Percentiles rank a stretch among this genome's conserved stretches.
Conservation (phyloP, 2,888 invertebrate species). For the Phyto melanocephala region DNA sequence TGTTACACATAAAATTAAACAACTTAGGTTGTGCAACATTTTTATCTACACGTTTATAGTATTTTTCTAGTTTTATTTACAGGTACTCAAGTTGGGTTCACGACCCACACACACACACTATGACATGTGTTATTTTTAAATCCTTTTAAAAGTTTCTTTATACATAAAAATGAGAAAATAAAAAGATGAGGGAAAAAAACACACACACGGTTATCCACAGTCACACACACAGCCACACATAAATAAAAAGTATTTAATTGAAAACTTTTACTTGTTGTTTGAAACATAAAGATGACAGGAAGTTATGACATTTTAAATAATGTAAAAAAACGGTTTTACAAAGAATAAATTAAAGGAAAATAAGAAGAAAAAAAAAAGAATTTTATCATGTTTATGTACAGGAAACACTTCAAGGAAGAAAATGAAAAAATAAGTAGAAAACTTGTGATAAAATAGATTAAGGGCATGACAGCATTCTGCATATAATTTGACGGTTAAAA, state of each 20-base stretch:
- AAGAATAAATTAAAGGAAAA: neutral
- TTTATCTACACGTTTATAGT: neutral
- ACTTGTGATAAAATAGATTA: too few relatives aligned
- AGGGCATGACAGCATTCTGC: too few relatives aligned
- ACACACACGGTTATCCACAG: too few relatives aligned
- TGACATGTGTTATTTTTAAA: conserved; percentile 14
- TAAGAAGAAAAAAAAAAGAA: neutral
- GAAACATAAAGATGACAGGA: conserved; percentile 24
- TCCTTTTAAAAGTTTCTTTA: conserved; percentile 20
- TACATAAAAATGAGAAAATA: neutral
- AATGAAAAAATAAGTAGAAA: too few relatives aligned
- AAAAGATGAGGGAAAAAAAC: too few relatives aligned
- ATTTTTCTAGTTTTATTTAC: neutral
- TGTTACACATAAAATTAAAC: conserved; percentile 13
- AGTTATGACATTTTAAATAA: conserved; percentile 18
- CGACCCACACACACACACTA: neutral
- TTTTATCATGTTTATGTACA: neutral
- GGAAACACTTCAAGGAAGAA: neutral
- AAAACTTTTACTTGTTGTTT: conserved; percentile 27
- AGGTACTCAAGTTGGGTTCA: neutral
- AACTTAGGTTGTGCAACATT: neutral
- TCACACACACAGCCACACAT: too few relatives aligned
- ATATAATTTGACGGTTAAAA: too few relatives aligned
- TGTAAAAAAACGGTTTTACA: neutral
- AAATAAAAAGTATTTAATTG: conserved; percentile 12